phyloP scores from a whole-genome alignment of 2,797 vertebrate species.

The Microtus obscurus region DNA sequence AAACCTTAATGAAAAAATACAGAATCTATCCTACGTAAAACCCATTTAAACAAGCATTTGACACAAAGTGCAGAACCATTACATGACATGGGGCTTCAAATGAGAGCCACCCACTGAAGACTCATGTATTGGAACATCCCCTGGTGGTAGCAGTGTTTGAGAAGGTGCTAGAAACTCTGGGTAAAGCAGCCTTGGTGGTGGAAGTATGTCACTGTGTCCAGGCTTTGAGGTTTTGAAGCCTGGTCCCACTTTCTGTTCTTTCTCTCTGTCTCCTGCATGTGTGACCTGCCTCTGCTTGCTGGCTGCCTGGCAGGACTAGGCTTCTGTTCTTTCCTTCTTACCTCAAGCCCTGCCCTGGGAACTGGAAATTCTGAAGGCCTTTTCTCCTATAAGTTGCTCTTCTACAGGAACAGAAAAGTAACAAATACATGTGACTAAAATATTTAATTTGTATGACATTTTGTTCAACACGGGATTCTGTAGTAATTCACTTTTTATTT shows the following conservation, averaged over 20 bases:
- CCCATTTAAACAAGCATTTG: not conserved
- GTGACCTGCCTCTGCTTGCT: not conserved
- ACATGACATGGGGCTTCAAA: no score
- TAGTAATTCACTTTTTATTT: not conserved
- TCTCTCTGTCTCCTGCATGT: not conserved
- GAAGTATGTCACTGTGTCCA: no score
- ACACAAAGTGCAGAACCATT: not conserved
- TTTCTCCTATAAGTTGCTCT: not conserved
- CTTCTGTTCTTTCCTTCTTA: not conserved
- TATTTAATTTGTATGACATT: not conserved
- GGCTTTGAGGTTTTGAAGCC: not conserved
- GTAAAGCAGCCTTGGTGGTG: not conserved
- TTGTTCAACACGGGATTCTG: not conserved
- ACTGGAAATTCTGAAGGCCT: not conserved
- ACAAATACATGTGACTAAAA: not conserved
- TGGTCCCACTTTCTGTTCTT: not conserved
- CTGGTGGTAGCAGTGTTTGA: not conserved
- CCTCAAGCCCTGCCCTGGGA: not conserved
- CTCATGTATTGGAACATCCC: not conserved
- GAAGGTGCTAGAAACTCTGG: not conserved
- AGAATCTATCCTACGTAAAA: not conserved
- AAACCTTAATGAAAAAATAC: not conserved
- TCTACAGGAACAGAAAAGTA: not conserved
- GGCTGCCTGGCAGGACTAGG: no score
- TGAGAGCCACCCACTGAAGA: not conserved